Conservation (phyloP, 2,113 vertebrate species). For the Perca fluviatilis region DNA sequence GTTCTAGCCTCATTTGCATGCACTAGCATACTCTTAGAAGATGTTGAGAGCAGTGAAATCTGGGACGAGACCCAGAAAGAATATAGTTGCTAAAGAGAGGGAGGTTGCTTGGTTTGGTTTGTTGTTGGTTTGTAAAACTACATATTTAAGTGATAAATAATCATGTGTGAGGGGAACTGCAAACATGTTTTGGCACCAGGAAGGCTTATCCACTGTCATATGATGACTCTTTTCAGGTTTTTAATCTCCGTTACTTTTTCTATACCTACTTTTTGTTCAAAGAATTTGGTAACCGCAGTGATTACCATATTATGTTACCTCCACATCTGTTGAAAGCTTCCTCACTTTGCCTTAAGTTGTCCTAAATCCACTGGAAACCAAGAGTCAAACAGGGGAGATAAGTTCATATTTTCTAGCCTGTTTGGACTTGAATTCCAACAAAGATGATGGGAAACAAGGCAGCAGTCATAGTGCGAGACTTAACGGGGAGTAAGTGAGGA, state of each 20-base stretch:
- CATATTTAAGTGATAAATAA: conserved; percentile 8
- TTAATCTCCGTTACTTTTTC: background rate
- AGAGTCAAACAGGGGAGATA: background rate
- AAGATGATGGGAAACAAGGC: background rate
- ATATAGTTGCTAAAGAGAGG: background rate
- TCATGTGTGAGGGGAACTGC: background rate
- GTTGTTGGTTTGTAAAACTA: background rate
- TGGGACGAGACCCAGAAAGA: conserved; percentile 39
- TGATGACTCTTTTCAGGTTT: conserved; percentile 5
- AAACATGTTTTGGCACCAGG: conserved; percentile 22
- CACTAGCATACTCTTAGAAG: conserved; percentile 26
- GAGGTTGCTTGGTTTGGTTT: conserved; percentile 10
- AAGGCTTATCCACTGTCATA: background rate
- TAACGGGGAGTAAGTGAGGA: background rate
- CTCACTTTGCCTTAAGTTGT: background rate
- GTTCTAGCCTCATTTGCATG: conserved; percentile 51
- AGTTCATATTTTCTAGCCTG: conserved; percentile 14
- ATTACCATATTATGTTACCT: background rate
- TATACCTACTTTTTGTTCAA: background rate
- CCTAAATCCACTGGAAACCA: background rate
- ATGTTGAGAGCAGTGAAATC: conserved; percentile 41
- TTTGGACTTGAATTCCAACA: conserved; percentile 10
- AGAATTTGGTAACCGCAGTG: background rate
- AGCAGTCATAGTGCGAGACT: background rate
- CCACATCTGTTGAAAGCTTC: background rate